These are phyloP conservation scores for Erannis defoliaria DNA, from an alignment of 2,888 invertebrate genomes.

Conservation along the genomic window DNA sequence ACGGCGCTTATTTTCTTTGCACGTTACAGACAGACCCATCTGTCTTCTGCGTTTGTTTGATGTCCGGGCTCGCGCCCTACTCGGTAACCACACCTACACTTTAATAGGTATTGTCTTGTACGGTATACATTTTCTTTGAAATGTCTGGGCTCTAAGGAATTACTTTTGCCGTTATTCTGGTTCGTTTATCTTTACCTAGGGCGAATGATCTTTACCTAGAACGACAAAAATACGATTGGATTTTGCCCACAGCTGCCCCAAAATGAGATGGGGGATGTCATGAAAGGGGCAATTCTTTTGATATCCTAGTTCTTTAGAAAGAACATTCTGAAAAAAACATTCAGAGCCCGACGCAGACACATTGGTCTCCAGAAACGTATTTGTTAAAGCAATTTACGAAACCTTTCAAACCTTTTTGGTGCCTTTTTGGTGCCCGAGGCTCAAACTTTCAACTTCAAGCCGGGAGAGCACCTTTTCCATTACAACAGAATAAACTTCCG, in stretches of 20 bases:
- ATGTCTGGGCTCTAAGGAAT: not conserved
- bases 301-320: no score
- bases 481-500: slow-evolving; percentile 12
- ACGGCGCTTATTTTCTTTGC: slow-evolving; percentile 27
- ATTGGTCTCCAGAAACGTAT: no score
- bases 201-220: not conserved
- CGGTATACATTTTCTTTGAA: slow-evolving; percentile 8
- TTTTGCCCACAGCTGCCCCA: not conserved
- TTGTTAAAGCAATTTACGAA: slow-evolving; percentile 8
- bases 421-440: no score
- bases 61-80: slow-evolving; percentile 33
- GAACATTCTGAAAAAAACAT: no score
- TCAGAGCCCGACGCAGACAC: not conserved
- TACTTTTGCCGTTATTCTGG: not conserved
- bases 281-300: no score
- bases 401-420: slow-evolving; percentile 3
- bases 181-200: not conserved
- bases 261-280: no score
- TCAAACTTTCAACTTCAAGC: slow-evolving; percentile 9
- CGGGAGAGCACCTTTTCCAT: slow-evolving; percentile 15
- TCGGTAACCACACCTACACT: slow-evolving; percentile 32
- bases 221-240: not conserved
- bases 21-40: slow-evolving; percentile 26
- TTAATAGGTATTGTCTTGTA: slow-evolving; percentile 25
- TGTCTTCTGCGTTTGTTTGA: slow-evolving; percentile 40